Evolutionary conservation across 2,888 invertebrate species (phyloP).

Genomic region (Leptarthrus brevirostris): DNA sequence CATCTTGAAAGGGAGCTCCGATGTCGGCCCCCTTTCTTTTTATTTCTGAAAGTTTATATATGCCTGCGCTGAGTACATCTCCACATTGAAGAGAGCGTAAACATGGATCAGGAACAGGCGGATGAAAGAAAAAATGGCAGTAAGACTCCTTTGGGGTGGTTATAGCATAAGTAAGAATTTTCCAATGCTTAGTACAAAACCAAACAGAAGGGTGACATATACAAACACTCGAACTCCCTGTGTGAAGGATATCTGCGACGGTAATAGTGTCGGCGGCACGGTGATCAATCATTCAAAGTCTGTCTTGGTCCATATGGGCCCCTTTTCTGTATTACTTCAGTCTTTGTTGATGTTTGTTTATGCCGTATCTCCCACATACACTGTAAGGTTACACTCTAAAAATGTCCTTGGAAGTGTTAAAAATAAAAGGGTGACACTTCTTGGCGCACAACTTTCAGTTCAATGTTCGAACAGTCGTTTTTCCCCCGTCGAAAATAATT

Average conservation of each 20-base stretch:
- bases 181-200: constrained; percentile 42
- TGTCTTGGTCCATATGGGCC: constrained; percentile 44
- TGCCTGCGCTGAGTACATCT: constrained; percentile 4
- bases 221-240: constrained; percentile 31
- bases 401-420: background rate
- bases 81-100: constrained; percentile 2
- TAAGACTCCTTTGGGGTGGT: constrained; percentile 9
- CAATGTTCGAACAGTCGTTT: background rate
- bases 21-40: background rate
- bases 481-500: background rate
- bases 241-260: constrained; percentile 29
- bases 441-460: too few species aligned
- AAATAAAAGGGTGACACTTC: constrained; percentile 29
- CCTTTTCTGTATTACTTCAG: constrained; percentile 33
- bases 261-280: constrained; percentile 38
- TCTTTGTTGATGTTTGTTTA: constrained; percentile 36
- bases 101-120: background rate
- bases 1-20: constrained; percentile 13
- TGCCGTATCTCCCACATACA: background rate
- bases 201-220: constrained; percentile 47
- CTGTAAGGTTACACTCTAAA: background rate
- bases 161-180: constrained; percentile 45
- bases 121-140: constrained; percentile 29
- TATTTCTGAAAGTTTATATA: constrained; percentile 1
- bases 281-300: constrained; percentile 44